phyloP scores from a whole-genome alignment of 2,888 invertebrate species.

The Octodonta nipae region DNA sequence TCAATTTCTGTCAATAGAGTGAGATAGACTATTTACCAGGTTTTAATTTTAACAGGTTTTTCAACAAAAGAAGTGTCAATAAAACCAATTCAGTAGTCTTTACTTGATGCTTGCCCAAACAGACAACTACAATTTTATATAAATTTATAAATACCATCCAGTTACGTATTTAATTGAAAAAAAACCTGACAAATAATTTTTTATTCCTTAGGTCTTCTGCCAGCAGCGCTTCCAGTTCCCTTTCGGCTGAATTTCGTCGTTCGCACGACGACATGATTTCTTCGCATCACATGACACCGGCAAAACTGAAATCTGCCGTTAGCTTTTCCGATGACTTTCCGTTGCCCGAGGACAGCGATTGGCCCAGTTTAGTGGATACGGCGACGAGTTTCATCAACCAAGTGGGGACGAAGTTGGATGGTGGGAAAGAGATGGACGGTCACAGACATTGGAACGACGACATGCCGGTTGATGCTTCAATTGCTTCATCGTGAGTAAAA shows the following conservation, averaged over 20 bases:
- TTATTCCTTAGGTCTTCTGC: slow-evolving; percentile 41
- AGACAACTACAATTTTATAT: no score
- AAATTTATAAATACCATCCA: no score
- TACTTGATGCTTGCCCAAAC: no score
- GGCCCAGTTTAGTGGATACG: slow-evolving; percentile 68
- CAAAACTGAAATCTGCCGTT: slow-evolving; percentile 19
- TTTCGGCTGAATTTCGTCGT: slow-evolving; percentile 43
- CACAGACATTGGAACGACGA: slow-evolving; percentile 24
- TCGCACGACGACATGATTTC: slow-evolving; percentile 40
- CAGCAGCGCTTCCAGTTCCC: slow-evolving; percentile 44
- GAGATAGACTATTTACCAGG: no score
- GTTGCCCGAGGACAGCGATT: slow-evolving; percentile 59
- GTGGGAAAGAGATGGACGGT: slow-evolving; percentile 8
- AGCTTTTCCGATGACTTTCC: slow-evolving; percentile 40
- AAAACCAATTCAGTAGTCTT: no score
- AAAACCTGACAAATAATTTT: no score
- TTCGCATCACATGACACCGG: slow-evolving; percentile 22
- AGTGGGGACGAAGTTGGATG: slow-evolving; percentile 17
- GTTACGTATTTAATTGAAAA: no score
- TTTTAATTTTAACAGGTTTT: no score
- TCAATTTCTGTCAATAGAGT: no score
- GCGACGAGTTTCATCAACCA: slow-evolving; percentile 48
- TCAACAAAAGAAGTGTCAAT: no score
- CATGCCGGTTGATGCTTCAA: slow-evolving; percentile 31
- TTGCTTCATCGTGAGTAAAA: slow-evolving; percentile 32